A percentile compares a stretch with the other conserved stretches of the same genome.
Conservation (phyloP, 2,797 vertebrate species). For the Sphaeramia orbicularis region DNA sequence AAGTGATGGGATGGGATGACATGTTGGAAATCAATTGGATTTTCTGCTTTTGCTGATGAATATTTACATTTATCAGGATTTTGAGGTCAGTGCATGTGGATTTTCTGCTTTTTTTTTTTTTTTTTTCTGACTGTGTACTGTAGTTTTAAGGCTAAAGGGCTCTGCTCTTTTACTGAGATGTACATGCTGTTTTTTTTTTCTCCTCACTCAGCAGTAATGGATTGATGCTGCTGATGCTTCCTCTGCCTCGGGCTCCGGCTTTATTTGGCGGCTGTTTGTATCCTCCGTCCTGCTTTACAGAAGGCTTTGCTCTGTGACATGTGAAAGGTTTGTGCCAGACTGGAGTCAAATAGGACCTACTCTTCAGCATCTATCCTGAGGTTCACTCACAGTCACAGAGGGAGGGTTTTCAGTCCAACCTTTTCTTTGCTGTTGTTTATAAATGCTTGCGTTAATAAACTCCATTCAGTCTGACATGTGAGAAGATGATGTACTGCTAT, state of each 20-base stretch:
- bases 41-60: too few relatives aligned
- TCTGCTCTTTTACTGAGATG: constrained; percentile 53
- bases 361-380: constrained; percentile 9
- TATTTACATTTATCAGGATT: too few relatives aligned
- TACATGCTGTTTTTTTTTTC: constrained; percentile 22
- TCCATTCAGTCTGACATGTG: too few relatives aligned
- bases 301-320: constrained; percentile 12
- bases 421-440: too few relatives aligned
- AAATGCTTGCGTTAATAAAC: too few relatives aligned
- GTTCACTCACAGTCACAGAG: not conserved
- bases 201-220: constrained; percentile 50
- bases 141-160: constrained; percentile 41
- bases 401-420: too few relatives aligned
- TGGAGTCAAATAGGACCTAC: too few relatives aligned
- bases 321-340: constrained; percentile 40
- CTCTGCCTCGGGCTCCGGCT: constrained; percentile 55
- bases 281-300: constrained; percentile 17
- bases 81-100: not conserved
- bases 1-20: too few relatives aligned
- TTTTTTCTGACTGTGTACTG: not conserved
- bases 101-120: too few relatives aligned
- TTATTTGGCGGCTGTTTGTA: constrained; percentile 32
- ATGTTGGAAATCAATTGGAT: too few relatives aligned
- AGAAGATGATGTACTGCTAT: too few relatives aligned
- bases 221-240: constrained; percentile 49